Percentiles rank a stretch among this genome's conserved stretches.
These are phyloP conservation scores for Agriopis marginaria DNA, from an alignment of 2,888 invertebrate genomes.

Conservation along the genomic window DNA sequence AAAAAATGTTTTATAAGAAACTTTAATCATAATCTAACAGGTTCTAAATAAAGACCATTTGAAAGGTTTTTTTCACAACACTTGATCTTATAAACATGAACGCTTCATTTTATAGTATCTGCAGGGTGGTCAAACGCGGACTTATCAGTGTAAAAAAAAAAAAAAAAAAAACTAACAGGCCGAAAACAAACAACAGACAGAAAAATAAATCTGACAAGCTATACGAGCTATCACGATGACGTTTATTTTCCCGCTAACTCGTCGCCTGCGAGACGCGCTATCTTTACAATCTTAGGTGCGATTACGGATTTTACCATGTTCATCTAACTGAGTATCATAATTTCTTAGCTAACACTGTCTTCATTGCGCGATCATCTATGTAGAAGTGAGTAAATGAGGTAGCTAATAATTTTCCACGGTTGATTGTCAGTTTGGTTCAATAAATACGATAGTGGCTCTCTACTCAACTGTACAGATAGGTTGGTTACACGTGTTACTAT, in stretches of 20 bases:
- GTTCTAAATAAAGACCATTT: neutral
- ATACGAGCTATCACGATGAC: slow-evolving; percentile 52
- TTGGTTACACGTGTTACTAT: too few species aligned
- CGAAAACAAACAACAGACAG: neutral
- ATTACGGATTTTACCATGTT: slow-evolving; percentile 1
- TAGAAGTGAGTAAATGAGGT: neutral
- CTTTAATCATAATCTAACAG: neutral
- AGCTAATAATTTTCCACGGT: neutral
- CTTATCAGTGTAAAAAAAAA: too few species aligned
- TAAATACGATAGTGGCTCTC: too few species aligned
- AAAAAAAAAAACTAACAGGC: too few species aligned
- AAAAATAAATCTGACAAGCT: slow-evolving; percentile 4
- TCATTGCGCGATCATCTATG: neutral
- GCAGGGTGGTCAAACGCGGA: too few species aligned
- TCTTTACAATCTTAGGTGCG: slow-evolving; percentile 24
- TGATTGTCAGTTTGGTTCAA: too few species aligned
- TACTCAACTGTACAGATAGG: too few species aligned
- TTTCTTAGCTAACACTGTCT: slow-evolving; percentile 8
- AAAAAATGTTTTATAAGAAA: neutral
- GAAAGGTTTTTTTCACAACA: neutral
- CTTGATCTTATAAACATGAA: neutral
- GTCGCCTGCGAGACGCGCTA: slow-evolving; percentile 25
- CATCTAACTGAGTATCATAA: slow-evolving; percentile 1
- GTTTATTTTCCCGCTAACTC: slow-evolving; percentile 60
- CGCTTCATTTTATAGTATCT: neutral